Base-by-base conservation (phyloP, 1,140 invertebrate species). In the Drusus annulatus region DNA sequence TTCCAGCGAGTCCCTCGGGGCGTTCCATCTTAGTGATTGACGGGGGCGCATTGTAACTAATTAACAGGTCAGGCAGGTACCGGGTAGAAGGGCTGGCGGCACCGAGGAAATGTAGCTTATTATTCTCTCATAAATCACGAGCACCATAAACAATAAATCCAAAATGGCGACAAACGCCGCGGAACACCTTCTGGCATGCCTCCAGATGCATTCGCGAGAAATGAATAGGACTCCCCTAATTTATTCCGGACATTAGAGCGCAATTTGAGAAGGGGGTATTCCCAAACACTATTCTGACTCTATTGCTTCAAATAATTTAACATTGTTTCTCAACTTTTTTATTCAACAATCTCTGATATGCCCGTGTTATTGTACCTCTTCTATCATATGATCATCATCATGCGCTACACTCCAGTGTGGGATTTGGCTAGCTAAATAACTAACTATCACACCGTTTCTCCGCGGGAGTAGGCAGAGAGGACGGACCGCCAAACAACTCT, bases 81-180 rank as follows among this genome's bases (percentile, higher is more conserved):
- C 3, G 13, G 56, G 54, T n/a, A 60, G 6, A 17, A 17, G 8
- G 1, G 28, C 25, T 17, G 54, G 15, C 16, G 74, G 54, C 31
- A 7, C 17, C 54, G 74, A 62, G 23, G 36, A 8, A 45, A 10
- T 45, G 36, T 45, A 13, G 23, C 23, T 58, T 62, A 76, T 76
- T 76, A 76, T 76, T 76, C 36, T 76, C 74, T 6, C 74, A 76
- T 76, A 76, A 76, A 76, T 76, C 74, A 76, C n/a, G 62, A 58
- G 23, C 17, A 19, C 62, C n/a, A 69, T 50, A 69, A 69, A 69
- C 65, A 77, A 77, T 77, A 77, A 77, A 77, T 77, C 60, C 45
- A 63, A 51, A 45, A 50, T 69, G 65, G 65, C 65, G 65, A 51
- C 65, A 69, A 51, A 69, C 65, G 45, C 36, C 45, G 65, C 31